These are phyloP conservation scores for Congeria kusceri DNA, from an alignment of 2,888 invertebrate species.

Conservation along the genomic window DNA sequence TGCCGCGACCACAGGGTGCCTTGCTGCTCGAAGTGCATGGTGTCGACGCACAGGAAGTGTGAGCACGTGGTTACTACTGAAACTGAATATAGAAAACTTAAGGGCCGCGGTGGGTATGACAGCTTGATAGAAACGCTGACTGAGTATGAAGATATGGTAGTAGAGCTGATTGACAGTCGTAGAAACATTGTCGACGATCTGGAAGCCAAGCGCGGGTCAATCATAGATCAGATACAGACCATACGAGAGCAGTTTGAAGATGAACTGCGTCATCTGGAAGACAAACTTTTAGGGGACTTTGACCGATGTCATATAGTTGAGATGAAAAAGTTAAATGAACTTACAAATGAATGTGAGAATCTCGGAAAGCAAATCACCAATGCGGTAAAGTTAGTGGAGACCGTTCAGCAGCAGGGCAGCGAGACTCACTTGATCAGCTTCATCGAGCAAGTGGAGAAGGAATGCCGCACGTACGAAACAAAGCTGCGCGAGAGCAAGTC, in stretches of 20 bases:
- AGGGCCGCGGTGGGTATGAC: constrained; percentile 35
- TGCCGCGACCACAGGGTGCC: constrained; percentile 47
- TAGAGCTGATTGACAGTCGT: constrained; percentile 39
- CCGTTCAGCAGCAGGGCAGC: constrained; percentile 48
- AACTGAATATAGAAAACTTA: constrained; percentile 42
- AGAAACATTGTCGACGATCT: constrained; percentile 43
- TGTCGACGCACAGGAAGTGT: constrained; percentile 48
- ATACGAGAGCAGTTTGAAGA: constrained; percentile 50
- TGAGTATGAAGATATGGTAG: constrained; percentile 36
- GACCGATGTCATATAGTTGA: constrained; percentile 40
- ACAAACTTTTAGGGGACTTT: constrained; percentile 42
- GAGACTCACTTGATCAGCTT: constrained; percentile 46
- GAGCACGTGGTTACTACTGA: constrained; percentile 44
- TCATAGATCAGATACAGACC: constrained; percentile 31
- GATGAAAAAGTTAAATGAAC: constrained; percentile 30
- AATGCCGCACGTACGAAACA: constrained; percentile 48
- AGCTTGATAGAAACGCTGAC: constrained; percentile 18
- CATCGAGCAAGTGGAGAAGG: constrained; percentile 27
- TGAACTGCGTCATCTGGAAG: constrained; percentile 38
- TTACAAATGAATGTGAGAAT: constrained; percentile 47
- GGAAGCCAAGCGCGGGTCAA: constrained; percentile 35
- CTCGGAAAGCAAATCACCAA: constrained; percentile 55
- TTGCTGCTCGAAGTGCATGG: constrained; percentile 43
- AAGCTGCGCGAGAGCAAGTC: constrained; percentile 34
- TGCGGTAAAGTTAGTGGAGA: constrained; percentile 41